Percentiles rank a stretch among this genome's conserved stretches.
phyloP scores from a whole-genome alignment of 2,797 vertebrate genomes.

The Lagorchestes hirsutus region DNA sequence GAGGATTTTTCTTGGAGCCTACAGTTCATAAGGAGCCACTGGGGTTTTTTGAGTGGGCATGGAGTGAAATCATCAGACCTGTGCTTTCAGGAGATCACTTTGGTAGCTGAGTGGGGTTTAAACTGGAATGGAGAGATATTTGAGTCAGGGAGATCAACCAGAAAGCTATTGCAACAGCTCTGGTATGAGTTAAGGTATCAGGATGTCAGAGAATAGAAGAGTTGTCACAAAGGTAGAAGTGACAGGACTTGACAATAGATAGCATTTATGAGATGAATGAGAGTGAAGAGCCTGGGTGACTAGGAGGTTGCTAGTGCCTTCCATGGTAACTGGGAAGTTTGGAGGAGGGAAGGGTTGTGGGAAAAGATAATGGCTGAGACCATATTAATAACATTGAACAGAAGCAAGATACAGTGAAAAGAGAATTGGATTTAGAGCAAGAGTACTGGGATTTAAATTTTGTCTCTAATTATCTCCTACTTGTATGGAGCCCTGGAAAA shows the following conservation, averaged over 20 bases:
- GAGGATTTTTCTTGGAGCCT: background rate
- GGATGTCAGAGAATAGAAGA: background rate
- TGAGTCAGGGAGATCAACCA: background rate
- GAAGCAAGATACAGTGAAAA: background rate
- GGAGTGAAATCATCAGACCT: background rate
- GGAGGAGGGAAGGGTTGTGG: background rate
- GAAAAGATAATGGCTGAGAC: background rate
- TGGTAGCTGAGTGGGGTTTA: background rate
- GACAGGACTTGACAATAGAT: background rate
- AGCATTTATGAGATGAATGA: background rate
- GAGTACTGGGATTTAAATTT: background rate
- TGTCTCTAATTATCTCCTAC: background rate
- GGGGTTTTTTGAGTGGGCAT: background rate
- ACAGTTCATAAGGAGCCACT: background rate
- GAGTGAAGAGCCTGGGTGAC: background rate
- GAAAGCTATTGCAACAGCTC: background rate
- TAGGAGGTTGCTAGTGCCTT: background rate
- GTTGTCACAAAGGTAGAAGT: background rate
- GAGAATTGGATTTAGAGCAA: background rate
- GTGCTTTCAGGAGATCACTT: background rate
- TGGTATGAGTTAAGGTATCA: background rate
- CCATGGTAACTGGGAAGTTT: background rate
- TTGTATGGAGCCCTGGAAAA: background rate
- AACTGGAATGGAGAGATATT: background rate
- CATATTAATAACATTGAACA: background rate